Evolutionary conservation across 2,797 vertebrate species (phyloP).

Genomic region (Pangasius macronema): DNA sequence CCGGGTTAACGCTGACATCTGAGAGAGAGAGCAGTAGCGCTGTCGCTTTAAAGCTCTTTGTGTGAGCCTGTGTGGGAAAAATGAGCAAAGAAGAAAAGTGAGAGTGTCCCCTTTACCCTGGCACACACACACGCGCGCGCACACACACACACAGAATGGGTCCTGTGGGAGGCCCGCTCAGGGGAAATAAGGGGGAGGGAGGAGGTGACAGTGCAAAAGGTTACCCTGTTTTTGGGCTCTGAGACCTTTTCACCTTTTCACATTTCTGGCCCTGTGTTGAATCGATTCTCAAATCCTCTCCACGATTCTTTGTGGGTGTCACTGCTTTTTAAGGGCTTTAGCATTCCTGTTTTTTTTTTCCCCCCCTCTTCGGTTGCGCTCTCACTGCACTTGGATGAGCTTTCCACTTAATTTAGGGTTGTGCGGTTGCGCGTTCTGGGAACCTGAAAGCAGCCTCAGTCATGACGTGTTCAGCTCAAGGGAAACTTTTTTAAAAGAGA

Average conservation of each 20-base stretch:
- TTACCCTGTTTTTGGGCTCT: constrained; percentile 37
- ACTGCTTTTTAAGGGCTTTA: constrained; percentile 6
- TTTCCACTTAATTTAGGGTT: constrained; percentile 44
- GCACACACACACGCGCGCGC: constrained; percentile 44
- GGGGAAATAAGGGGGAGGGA: constrained; percentile 44
- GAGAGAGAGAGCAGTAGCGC: constrained; percentile 16
- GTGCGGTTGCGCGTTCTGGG: constrained; percentile 45
- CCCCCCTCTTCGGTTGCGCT: background rate
- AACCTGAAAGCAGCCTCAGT: constrained; percentile 36
- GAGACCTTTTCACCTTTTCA: constrained; percentile 37
- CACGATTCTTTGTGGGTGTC: constrained; percentile 2
- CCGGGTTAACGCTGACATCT: constrained; percentile 29
- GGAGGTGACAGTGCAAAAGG: constrained; percentile 54
- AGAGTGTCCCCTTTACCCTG: constrained; percentile 59
- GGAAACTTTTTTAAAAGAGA: constrained; percentile 25
- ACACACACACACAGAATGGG: constrained; percentile 50
- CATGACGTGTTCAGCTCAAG: constrained; percentile 43
- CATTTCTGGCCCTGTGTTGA: constrained; percentile 34
- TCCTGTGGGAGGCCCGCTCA: constrained; percentile 55
- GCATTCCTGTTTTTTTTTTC: constrained; percentile 24
- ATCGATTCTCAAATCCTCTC: constrained; percentile 27
- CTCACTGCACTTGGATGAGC: constrained; percentile 32
- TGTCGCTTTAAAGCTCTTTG: constrained; percentile 60
- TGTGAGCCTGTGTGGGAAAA: constrained; percentile 57
- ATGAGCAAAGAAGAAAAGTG: constrained; percentile 51